Evolutionary conservation across 1,140 invertebrate species (phyloP).

Genomic region (Nasonia longicornis): DNA sequence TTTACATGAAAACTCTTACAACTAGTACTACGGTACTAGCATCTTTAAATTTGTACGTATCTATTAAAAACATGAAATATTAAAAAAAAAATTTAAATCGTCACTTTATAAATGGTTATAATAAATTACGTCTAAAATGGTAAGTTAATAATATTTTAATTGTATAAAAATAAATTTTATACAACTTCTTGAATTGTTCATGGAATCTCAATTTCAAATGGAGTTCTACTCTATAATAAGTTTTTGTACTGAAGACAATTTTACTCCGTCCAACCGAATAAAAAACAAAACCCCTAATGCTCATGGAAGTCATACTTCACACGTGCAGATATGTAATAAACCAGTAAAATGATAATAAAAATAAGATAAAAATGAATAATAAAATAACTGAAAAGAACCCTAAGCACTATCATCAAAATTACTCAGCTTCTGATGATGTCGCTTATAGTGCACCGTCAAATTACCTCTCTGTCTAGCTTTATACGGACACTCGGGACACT

Average conservation of each 20-base stretch:
- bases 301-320: conserved; percentile 12
- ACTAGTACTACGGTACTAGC: too few relatives aligned
- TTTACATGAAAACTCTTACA: too few relatives aligned
- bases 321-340: not conserved
- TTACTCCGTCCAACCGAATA: not conserved
- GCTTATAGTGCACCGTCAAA: conserved; percentile 83
- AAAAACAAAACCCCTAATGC: conserved; percentile 7
- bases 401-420: conserved; percentile 55
- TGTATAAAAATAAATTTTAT: too few relatives aligned
- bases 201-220: too few relatives aligned
- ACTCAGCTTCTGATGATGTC: conserved; percentile 74
- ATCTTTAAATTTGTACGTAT: too few relatives aligned
- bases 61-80: too few relatives aligned
- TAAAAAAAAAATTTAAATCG: too few relatives aligned
- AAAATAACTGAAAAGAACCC: not conserved
- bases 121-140: too few relatives aligned
- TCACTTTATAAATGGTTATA: too few relatives aligned
- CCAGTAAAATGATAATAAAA: not conserved
- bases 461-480: conserved; percentile 84
- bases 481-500: conserved; percentile 85
- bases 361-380: conserved; percentile 10
- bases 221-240: too few relatives aligned
- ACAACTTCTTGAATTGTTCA: too few relatives aligned
- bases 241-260: not conserved
- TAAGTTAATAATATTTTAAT: too few relatives aligned